Evolutionary conservation across 2,113 vertebrate genomes (phyloP).

Genomic region (Chloropsis hardwickii): DNA sequence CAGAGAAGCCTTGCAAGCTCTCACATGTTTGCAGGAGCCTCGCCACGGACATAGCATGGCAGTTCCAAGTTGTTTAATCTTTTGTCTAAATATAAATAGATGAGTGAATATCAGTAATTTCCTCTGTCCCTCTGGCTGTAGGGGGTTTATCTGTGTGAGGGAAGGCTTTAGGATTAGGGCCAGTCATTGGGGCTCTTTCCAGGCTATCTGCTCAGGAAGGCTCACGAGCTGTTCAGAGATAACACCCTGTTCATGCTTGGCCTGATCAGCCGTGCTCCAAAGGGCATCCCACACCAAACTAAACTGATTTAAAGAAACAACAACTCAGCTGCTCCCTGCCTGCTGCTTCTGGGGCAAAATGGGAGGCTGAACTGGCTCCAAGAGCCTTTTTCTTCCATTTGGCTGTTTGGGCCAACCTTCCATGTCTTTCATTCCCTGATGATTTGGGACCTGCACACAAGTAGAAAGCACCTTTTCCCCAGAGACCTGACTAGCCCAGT

Average conservation of each 20-base stretch:
- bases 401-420: background rate
- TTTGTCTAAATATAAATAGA: slow-evolving; percentile 62
- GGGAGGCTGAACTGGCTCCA: background rate
- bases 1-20: background rate
- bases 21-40: background rate
- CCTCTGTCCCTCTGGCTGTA: background rate
- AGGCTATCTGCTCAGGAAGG: slow-evolving; percentile 31
- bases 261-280: background rate
- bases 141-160: slow-evolving; percentile 22
- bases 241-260: background rate
- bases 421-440: background rate
- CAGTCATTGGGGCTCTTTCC: background rate
- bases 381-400: background rate
- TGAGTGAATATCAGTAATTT: slow-evolving; percentile 63
- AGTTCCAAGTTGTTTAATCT: slow-evolving; percentile 53
- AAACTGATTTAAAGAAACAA: background rate
- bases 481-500: background rate
- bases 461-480: background rate
- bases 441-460: background rate
- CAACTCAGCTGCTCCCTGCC: background rate
- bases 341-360: background rate
- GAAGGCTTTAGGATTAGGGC: slow-evolving; percentile 36
- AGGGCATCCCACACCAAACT: slow-evolving; percentile 9
- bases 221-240: slow-evolving; percentile 34
- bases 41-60: background rate